Conservation (phyloP, 2,797 vertebrate species). For the Mus caroli region DNA sequence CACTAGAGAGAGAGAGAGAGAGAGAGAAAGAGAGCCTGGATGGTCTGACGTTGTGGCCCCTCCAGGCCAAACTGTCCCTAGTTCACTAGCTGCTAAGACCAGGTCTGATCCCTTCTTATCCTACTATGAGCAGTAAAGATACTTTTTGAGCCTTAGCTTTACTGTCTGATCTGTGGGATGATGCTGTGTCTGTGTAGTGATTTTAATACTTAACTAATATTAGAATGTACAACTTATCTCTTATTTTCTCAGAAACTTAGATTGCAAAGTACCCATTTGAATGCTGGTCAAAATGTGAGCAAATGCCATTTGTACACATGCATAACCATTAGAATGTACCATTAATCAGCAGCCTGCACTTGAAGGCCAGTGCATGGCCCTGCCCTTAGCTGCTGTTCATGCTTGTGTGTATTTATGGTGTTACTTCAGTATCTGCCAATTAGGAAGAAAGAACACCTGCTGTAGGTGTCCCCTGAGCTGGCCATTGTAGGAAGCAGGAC, state of each 20-base stretch:
- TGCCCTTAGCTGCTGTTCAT: not conserved
- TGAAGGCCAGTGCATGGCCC: not conserved
- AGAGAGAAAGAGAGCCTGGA: too few relatives aligned
- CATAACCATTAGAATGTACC: not conserved
- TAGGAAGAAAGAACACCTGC: not conserved
- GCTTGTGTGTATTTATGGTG: not conserved
- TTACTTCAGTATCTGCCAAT: not conserved
- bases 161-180: not conserved
- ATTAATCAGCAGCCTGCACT: not conserved
- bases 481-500: not conserved
- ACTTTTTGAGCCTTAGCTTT: not conserved
- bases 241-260: constrained; percentile 9
- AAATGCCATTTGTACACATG: not conserved
- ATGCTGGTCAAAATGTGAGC: not conserved
- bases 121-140: not conserved
- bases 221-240: not conserved
- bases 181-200: not conserved
- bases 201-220: constrained; percentile 23
- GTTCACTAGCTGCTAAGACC: not conserved
- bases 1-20: too few relatives aligned
- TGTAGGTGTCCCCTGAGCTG: too few relatives aligned
- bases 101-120: not conserved
- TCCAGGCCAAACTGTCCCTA: not conserved
- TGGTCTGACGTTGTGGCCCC: not conserved
- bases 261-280: not conserved